Base-by-base conservation (phyloP, 2,888 invertebrate species). In the Parapristionchus giblindavisi region DNA sequence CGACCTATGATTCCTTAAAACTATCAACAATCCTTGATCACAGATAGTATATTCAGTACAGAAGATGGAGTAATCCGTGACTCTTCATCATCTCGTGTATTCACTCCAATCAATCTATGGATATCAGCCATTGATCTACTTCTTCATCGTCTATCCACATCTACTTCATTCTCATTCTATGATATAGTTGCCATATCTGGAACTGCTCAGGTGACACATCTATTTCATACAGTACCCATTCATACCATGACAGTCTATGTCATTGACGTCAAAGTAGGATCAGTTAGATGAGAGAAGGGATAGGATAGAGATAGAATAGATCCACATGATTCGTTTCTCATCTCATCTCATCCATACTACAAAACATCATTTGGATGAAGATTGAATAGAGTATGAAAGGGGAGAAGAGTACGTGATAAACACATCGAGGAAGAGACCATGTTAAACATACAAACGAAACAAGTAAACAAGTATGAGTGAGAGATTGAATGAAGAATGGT, bases 121-220 rank as follows among this genome's bases (percentile, higher is more conserved):
- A 93, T 98, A 8, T 95, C 96, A 90, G 95, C 96, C 0, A 88
- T 97, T 60, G 97, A 98, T 88, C 92, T 96, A 90, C 91, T 95
- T 2, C 90, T 98, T 90, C 94, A 94, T 88, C 92, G 93, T 77
- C 65, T 83, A 11, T 52, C 36, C 11, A 92, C 93, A 43, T 92
- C 93, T 2, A 92, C 92, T 71, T 94, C 94, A 11, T 93, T 94
- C 0, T 93, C 94, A 88, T 93, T 96, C 86, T 92, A 92, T 29
- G 92, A 91, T 79, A 92, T 98, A n/a, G 91, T 91, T 0, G 93
- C 94, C 0, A 90, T 98, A 76, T 94, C 95, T 21, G 97, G 96
- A 0, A 93, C 94, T 78, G 96, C 93, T 3, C 96, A 95, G 92
- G 95, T 95, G 90, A 54, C n/a, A n/a, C n/a, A n/a, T 21, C 52